These are phyloP conservation scores for Spodoptera frugiperda DNA, from an alignment of 1,140 invertebrate species.

Conservation along the genomic window DNA sequence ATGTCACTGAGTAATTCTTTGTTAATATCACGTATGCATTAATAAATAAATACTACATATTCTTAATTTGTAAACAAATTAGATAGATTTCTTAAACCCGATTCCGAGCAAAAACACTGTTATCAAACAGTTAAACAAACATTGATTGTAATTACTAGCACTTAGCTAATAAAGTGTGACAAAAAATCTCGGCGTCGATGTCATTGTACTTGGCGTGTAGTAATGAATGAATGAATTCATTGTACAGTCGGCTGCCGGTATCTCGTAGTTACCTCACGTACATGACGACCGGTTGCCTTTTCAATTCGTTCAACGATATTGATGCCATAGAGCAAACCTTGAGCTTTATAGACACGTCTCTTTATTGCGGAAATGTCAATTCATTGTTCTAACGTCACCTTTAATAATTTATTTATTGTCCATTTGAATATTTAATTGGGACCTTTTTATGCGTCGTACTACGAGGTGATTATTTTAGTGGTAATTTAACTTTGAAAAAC, in stretches of 20 bases:
- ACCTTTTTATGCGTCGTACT: not conserved
- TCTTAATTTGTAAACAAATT: too few species aligned
- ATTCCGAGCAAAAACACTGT: not conserved
- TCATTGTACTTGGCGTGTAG: conserved; percentile 57
- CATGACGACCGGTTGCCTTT: conserved; percentile 62
- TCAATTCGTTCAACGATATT: conserved; percentile 62
- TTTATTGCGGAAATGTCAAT: conserved; percentile 38
- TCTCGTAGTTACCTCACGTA: conserved; percentile 68
- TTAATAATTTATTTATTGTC: not conserved
- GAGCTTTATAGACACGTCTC: conserved; percentile 42
- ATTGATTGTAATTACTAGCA: conserved; percentile 32
- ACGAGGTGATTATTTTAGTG: not conserved
- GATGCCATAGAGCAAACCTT: conserved; percentile 56
- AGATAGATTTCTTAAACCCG: too few species aligned
- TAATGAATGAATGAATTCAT: conserved; percentile 74
- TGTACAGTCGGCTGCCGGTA: conserved; percentile 45
- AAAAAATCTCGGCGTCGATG: conserved; percentile 51
- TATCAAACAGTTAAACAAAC: conserved; percentile 17
- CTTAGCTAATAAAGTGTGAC: conserved; percentile 7
- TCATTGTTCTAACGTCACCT: conserved; percentile 17
- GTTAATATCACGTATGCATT: too few species aligned
- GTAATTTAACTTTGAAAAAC: too few species aligned
- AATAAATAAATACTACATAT: too few species aligned
- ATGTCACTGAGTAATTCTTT: too few species aligned
- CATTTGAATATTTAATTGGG: conserved; percentile 33